These are phyloP conservation scores for Thecophora atra DNA, from an alignment of 2,888 invertebrate genomes.

Conservation along the genomic window DNA sequence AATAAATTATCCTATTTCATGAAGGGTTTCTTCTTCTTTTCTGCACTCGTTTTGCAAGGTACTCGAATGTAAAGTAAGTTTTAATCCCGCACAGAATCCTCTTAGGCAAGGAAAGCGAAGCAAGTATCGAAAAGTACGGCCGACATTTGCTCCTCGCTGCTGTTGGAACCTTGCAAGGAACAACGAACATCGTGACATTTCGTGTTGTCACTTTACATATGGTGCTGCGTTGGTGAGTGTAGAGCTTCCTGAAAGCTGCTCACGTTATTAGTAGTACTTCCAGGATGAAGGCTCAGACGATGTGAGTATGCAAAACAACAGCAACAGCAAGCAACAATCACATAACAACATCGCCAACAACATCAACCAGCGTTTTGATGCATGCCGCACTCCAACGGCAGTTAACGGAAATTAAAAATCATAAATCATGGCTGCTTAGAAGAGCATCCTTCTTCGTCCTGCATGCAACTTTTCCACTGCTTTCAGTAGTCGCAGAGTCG, in stretches of 20 bases:
- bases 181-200: background rate
- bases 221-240: too few relatives aligned
- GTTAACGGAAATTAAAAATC: constrained; percentile 62
- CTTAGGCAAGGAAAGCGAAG: background rate
- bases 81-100: background rate
- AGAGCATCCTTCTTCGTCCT: constrained; percentile 3
- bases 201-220: background rate
- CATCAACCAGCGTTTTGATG: background rate
- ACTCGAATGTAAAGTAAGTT: constrained; percentile 9
- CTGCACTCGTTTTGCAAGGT: background rate
- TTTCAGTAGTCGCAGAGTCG: too few relatives aligned
- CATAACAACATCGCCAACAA: background rate
- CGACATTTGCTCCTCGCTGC: background rate
- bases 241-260: background rate
- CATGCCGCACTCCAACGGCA: constrained; percentile 47
- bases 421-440: constrained; percentile 58
- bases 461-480: too few relatives aligned
- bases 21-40: background rate
- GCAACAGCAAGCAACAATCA: background rate
- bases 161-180: background rate
- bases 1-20: background rate
- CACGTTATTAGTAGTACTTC: background rate
- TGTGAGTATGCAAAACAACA: background rate
- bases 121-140: background rate
- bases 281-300: background rate